A percentile compares a stretch with the other conserved stretches of the same genome.
These are phyloP conservation scores for Anas georgica DNA, from an alignment of 2,797 vertebrate genomes.

Conservation along the genomic window DNA sequence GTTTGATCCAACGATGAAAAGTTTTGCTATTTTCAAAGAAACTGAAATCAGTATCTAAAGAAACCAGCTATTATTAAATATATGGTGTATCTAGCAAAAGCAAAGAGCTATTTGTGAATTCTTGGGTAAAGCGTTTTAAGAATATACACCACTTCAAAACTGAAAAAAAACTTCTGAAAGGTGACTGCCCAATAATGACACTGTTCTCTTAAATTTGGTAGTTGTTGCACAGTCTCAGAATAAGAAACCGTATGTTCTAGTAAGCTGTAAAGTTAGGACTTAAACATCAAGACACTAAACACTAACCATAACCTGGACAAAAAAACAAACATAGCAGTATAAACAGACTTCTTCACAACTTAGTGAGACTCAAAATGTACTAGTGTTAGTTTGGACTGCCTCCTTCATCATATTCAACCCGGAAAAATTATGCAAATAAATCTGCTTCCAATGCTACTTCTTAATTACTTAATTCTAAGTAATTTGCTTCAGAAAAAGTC, in stretches of 20 bases:
- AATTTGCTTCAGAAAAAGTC: neutral
- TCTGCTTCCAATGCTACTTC: slow-evolving; percentile 27
- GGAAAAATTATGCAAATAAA: slow-evolving; percentile 33
- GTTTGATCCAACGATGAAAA: slow-evolving; percentile 89
- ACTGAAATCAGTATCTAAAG: slow-evolving; percentile 29
- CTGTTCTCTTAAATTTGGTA: neutral
- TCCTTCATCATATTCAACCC: slow-evolving; percentile 39
- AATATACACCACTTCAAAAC: neutral
- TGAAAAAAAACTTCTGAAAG: neutral
- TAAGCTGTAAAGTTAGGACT: neutral
- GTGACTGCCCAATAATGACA: neutral
- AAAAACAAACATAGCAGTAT: neutral
- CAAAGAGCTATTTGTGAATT: neutral
- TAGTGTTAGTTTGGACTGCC: slow-evolving; percentile 23
- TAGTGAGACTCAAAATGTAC: slow-evolving; percentile 40
- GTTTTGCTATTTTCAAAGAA: slow-evolving; percentile 85
- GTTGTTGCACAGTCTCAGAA: neutral
- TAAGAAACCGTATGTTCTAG: neutral
- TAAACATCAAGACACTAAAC: neutral
- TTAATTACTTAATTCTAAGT: neutral
- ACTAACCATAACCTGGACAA: neutral
- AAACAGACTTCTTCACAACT: slow-evolving; percentile 38
- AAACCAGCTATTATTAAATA: neutral
- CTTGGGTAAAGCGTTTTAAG: neutral
- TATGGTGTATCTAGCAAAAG: neutral